phyloP scores from a whole-genome alignment of 2,888 invertebrate genomes.

The Lithosia quadra region DNA sequence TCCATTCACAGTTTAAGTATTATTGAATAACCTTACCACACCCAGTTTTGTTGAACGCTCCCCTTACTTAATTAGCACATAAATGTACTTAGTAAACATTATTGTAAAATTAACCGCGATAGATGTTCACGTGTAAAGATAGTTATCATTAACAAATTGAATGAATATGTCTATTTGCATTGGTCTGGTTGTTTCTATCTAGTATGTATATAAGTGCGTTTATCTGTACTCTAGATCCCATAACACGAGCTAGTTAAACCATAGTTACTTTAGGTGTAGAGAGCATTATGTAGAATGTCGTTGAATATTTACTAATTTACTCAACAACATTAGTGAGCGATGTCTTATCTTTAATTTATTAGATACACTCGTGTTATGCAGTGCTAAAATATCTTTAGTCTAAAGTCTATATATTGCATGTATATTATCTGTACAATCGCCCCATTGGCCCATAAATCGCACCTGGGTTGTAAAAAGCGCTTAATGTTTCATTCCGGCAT shows the following conservation, averaged over 20 bases:
- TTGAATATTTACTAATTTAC: too few relatives aligned
- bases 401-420: slow-evolving; percentile 13
- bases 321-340: background rate
- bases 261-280: too few relatives aligned
- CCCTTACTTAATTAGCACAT: background rate
- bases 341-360: background rate
- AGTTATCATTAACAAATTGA: background rate
- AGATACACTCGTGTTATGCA: background rate
- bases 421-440: slow-evolving; percentile 18
- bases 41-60: background rate
- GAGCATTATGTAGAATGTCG: too few relatives aligned
- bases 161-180: too few relatives aligned
- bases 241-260: too few relatives aligned
- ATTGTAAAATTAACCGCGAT: background rate
- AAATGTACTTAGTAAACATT: background rate
- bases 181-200: too few relatives aligned
- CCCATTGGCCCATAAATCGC: slow-evolving; percentile 27
- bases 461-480: slow-evolving; percentile 23
- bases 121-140: background rate
- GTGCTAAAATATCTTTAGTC: background rate
- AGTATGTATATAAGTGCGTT: too few relatives aligned
- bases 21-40: background rate
- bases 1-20: background rate
- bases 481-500: slow-evolving; percentile 29
- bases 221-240: too few relatives aligned